These are phyloP conservation scores for Machimus atricapillus DNA, from an alignment of 2,888 invertebrate genomes.

Conservation along the genomic window DNA sequence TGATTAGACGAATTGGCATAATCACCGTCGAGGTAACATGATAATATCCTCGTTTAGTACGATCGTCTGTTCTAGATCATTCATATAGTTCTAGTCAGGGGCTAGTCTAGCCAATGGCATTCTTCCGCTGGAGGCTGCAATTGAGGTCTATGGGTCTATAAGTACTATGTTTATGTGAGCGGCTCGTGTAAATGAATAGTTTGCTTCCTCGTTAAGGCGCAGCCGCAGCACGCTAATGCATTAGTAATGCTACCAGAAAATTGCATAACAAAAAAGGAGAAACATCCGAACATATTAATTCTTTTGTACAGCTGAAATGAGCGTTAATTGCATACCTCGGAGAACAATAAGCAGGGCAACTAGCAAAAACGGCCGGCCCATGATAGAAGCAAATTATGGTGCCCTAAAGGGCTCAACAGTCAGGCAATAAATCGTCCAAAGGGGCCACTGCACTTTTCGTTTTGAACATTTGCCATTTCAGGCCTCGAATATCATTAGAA, in stretches of 20 bases:
- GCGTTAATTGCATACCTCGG: not conserved
- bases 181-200: not conserved
- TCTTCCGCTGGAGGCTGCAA: not conserved
- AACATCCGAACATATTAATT: not conserved
- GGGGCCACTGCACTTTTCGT: not conserved
- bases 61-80: not conserved
- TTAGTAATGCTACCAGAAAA: not conserved
- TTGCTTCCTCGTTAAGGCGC: not conserved
- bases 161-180: not conserved
- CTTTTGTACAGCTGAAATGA: not conserved
- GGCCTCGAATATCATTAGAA: not conserved
- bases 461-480: not conserved
- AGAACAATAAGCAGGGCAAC: not conserved
- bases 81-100: not conserved
- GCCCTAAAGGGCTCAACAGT: not conserved
- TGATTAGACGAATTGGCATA: not conserved
- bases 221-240: not conserved
- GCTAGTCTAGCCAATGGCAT: not conserved
- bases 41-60: not conserved
- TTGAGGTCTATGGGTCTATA: not conserved
- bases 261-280: not conserved
- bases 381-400: not conserved
- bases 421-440: not conserved
- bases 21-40: not conserved
- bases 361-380: not conserved